A percentile compares a stretch with the other conserved stretches of the same genome.
phyloP scores from a whole-genome alignment of 1,140 invertebrate genomes.

The Acromyrmex echinatior region DNA sequence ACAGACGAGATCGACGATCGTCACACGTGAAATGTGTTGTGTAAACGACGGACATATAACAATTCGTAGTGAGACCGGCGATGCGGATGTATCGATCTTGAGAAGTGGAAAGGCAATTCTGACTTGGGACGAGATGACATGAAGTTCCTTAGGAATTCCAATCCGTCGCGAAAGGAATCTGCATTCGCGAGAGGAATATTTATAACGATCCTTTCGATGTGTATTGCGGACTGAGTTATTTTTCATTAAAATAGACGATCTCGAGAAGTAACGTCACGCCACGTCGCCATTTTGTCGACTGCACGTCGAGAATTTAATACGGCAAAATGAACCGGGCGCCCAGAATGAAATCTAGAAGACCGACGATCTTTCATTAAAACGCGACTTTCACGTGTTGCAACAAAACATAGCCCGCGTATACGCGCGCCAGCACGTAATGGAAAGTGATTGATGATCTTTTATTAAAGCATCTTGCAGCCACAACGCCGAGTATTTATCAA shows the following conservation, averaged over 20 bases:
- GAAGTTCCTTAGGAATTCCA: background rate
- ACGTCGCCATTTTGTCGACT: constrained; percentile 51
- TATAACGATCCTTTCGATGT: background rate
- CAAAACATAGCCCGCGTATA: constrained; percentile 27
- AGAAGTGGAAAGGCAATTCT: background rate
- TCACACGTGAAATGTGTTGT: constrained; percentile 6
- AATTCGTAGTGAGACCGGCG: background rate
- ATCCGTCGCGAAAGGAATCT: background rate
- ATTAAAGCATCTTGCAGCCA: constrained; percentile 43
- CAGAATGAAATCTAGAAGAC: constrained; percentile 43
- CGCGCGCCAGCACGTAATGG: constrained; percentile 25
- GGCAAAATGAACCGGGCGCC: constrained; percentile 21
- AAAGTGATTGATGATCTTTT: constrained; percentile 55
- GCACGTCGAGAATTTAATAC: constrained; percentile 50
- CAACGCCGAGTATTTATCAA: constrained; percentile 7
- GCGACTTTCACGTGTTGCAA: constrained; percentile 50
- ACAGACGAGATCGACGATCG: background rate
- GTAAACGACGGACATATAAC: constrained; percentile 29
- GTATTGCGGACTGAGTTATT: background rate
- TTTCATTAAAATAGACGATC: constrained; percentile 15
- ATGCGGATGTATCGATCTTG: background rate
- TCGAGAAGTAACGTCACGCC: constrained; percentile 28
- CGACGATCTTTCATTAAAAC: constrained; percentile 64
- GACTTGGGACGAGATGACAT: background rate
- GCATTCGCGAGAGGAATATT: background rate